Conservation (phyloP, 1,140 invertebrate genomes). For the Anoplophora glabripennis region DNA sequence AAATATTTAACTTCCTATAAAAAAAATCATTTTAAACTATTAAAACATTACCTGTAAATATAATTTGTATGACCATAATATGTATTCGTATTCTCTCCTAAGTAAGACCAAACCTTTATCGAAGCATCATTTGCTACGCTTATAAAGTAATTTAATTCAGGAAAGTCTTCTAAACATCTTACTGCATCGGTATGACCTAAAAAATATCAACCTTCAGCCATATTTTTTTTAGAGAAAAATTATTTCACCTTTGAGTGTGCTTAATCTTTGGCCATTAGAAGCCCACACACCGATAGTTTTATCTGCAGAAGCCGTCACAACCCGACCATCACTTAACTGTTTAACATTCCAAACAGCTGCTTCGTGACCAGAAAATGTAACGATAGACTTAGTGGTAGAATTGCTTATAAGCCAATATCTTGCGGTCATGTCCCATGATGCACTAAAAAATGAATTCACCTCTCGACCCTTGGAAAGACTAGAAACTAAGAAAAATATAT, state of each 20-base stretch:
- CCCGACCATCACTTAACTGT: slow-evolving; percentile 57
- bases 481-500: slow-evolving; percentile 57
- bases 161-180: slow-evolving; percentile 68
- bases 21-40: not conserved
- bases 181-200: slow-evolving; percentile 90
- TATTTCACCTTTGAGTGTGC: slow-evolving; percentile 52
- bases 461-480: slow-evolving; percentile 58
- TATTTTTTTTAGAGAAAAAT: not conserved
- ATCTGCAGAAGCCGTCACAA: slow-evolving; percentile 88
- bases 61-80: slow-evolving; percentile 80
- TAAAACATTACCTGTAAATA: slow-evolving; percentile 62
- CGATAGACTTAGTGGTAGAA: slow-evolving; percentile 47
- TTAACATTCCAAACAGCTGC: slow-evolving; percentile 88
- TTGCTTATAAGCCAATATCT: slow-evolving; percentile 71
- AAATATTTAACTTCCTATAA: not conserved
- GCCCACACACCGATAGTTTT: slow-evolving; percentile 85
- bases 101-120: slow-evolving; percentile 76
- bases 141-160: slow-evolving; percentile 61
- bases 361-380: slow-evolving; percentile 72
- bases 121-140: slow-evolving; percentile 90
- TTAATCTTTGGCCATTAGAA: slow-evolving; percentile 54
- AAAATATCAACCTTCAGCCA: slow-evolving; percentile 23
- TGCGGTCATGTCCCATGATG: slow-evolving; percentile 89
- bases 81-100: slow-evolving; percentile 75
- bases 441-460: slow-evolving; percentile 62